Percentiles rank a stretch among this genome's conserved stretches.
phyloP scores from a whole-genome alignment of 2,113 vertebrate genomes.

The Casuarius casuarius region DNA sequence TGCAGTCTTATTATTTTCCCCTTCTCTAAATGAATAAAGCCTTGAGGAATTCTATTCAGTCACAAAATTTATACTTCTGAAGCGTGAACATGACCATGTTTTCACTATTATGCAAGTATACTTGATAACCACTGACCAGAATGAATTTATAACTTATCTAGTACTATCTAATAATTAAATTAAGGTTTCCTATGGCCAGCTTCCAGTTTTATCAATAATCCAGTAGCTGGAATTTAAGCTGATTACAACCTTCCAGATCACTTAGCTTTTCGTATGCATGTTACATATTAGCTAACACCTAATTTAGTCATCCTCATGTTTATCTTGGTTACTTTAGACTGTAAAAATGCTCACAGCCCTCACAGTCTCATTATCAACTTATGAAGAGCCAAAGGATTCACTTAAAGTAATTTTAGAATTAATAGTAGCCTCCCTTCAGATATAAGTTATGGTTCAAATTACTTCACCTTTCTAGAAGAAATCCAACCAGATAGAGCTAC shows the following conservation, averaged over 20 bases:
- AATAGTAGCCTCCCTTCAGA: neutral
- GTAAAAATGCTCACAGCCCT: neutral
- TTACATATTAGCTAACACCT: neutral
- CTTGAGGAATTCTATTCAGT: neutral
- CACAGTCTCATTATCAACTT: neutral
- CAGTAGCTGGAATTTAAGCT: conserved; percentile 25
- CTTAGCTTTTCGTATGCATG: conserved; percentile 4
- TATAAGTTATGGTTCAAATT: neutral
- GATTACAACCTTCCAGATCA: conserved; percentile 21
- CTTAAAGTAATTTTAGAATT: neutral
- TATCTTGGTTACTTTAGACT: neutral
- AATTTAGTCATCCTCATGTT: neutral
- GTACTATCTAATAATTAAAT: neutral
- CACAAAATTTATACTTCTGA: neutral
- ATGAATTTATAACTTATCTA: neutral
- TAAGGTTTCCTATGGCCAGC: neutral
- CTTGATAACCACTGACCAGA: neutral
- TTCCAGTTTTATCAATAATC: conserved; percentile 39
- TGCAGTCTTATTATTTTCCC: neutral
- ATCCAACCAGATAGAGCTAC: neutral
- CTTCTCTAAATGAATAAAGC: neutral
- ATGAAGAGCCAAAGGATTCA: neutral
- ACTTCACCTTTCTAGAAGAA: conserved; percentile 1
- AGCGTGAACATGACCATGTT: neutral
- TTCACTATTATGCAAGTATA: conserved; percentile 2